Evolutionary conservation across 2,113 vertebrate species (phyloP).

Genomic region (Ascaphus truei): DNA sequence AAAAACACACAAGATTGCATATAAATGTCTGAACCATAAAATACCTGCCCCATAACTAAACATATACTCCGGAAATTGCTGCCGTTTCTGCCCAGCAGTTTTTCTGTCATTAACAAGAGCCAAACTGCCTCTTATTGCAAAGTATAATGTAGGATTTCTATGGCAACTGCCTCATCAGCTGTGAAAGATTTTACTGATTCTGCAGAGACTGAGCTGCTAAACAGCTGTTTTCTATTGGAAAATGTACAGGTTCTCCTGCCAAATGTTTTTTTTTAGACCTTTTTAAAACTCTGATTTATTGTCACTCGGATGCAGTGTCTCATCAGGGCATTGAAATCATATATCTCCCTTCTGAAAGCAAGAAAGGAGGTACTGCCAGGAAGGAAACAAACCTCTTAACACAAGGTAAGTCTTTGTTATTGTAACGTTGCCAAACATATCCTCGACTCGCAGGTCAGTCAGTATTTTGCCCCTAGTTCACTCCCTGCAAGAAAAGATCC

Average conservation of each 20-base stretch:
- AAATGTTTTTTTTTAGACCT: not conserved
- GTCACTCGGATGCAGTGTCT: slow-evolving; percentile 16
- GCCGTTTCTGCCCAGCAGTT: not conserved
- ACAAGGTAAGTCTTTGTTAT: not conserved
- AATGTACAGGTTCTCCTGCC: not conserved
- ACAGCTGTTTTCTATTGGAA: not conserved
- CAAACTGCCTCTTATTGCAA: slow-evolving; percentile 23
- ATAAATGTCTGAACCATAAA: no score
- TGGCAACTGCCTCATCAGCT: slow-evolving; percentile 35
- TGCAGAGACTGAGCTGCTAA: not conserved
- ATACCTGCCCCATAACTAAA: not conserved
- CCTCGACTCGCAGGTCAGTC: no score
- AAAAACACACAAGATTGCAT: not conserved
- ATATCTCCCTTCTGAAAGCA: not conserved
- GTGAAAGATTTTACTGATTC: not conserved
- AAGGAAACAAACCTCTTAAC: not conserved
- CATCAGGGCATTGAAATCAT: not conserved
- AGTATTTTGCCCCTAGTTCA: no score
- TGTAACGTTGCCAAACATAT: no score
- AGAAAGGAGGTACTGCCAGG: not conserved
- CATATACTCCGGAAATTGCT: not conserved
- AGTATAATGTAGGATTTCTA: slow-evolving; percentile 37
- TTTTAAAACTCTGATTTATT: not conserved
- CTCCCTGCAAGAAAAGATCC: no score
- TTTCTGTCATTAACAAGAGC: not conserved